Evolutionary conservation across 2,113 vertebrate genomes (phyloP).

Genomic region (Clinocottus analis): DNA sequence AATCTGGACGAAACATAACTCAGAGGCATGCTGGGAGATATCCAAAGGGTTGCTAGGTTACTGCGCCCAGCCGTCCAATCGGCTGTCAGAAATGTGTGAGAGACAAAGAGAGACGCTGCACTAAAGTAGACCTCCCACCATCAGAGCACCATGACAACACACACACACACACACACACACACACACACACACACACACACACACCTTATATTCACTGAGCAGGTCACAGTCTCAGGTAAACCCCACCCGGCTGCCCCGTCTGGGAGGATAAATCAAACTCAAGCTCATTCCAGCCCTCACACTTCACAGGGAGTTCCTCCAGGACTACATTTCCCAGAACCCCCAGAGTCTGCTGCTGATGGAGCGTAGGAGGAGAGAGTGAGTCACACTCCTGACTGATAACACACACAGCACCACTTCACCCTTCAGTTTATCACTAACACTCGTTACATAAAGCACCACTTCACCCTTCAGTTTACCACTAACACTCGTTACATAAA

Average conservation of each 20-base stretch:
- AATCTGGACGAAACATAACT: conserved; percentile 24
- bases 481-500: too few species aligned
- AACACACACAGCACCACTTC: not conserved
- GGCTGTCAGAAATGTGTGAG: conserved; percentile 48
- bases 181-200: not conserved
- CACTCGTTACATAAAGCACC: not conserved
- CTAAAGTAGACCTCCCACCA: conserved; percentile 49
- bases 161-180: too few species aligned
- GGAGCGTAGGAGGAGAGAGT: conserved; percentile 1
- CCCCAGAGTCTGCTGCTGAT: not conserved
- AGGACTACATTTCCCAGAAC: conserved; percentile 20
- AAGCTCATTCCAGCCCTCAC: not conserved
- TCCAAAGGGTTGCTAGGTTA: conserved; percentile 69
- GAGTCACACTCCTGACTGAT: conserved; percentile 5
- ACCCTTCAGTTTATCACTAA: not conserved
- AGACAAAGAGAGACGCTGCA: conserved; percentile 37
- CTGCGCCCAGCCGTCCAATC: conserved; percentile 51
- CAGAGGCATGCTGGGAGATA: conserved; percentile 59
- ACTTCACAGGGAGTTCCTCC: not conserved
- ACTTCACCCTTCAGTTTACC: not conserved
- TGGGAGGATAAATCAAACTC: not conserved
- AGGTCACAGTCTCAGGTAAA: not conserved
- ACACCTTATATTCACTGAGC: too few species aligned
- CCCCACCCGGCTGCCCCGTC: conserved; percentile 12
- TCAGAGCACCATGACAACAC: conserved; percentile 36